Conservation (phyloP, 2,113 vertebrate species). For the Poecile atricapillus region DNA sequence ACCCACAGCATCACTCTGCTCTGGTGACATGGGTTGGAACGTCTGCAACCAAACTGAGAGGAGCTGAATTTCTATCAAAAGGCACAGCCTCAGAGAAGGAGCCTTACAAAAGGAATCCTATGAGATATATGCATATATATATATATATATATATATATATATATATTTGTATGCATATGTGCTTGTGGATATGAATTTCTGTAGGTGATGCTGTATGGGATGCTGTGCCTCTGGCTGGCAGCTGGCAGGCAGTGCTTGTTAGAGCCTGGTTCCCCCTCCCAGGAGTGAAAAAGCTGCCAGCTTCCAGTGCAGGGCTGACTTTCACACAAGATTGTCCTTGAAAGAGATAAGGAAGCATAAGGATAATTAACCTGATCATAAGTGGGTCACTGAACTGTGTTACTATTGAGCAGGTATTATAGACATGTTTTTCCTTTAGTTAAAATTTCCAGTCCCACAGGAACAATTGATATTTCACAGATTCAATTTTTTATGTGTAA, state of each 20-base stretch:
- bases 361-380: not conserved
- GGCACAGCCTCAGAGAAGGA: not conserved
- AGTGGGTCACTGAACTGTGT: not conserved
- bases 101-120: not conserved
- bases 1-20: not conserved
- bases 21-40: not conserved
- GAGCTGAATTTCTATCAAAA: not conserved
- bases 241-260: not conserved
- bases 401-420: not conserved
- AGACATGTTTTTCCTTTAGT: not conserved
- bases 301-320: not conserved
- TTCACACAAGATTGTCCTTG: not conserved
- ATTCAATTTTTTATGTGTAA: not conserved
- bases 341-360: not conserved
- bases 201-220: not conserved
- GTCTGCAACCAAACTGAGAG: not conserved
- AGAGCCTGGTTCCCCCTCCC: not conserved
- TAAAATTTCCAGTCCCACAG: not conserved
- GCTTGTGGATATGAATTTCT: accelerated
- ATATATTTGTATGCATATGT: accelerated
- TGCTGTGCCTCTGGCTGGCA: not conserved
- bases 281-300: not conserved
- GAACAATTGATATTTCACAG: not conserved
- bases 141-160: accelerated
- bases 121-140: not conserved